A percentile compares a stretch with the other conserved stretches of the same genome.
These are phyloP conservation scores for Muntiacus reevesi DNA, from an alignment of 2,113 vertebrate species.

Conservation along the genomic window DNA sequence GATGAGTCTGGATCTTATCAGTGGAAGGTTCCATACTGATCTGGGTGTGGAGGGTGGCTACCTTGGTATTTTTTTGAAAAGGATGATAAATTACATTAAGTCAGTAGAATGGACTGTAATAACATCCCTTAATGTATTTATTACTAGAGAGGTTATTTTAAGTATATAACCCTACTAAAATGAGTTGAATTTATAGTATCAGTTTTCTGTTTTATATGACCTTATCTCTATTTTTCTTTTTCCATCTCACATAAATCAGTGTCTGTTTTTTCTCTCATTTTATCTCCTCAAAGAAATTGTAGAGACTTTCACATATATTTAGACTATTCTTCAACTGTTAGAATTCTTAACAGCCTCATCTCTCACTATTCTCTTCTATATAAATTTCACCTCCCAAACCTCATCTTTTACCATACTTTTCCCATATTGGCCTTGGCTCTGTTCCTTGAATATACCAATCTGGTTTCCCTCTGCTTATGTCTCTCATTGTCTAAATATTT, in stretches of 20 bases:
- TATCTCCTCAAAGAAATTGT: background rate
- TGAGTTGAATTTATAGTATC: background rate
- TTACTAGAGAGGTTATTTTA: background rate
- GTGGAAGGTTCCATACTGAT: background rate
- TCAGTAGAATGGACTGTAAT: background rate
- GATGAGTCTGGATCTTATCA: background rate
- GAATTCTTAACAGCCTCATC: background rate
- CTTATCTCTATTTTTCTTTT: background rate
- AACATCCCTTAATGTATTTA: slow-evolving; percentile 6
- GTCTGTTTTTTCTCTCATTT: background rate
- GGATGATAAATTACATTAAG: background rate
- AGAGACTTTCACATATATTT: background rate
- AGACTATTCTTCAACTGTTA: background rate
- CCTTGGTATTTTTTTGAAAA: background rate
- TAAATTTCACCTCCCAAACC: background rate
- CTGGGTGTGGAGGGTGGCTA: background rate
- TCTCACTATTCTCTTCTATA: background rate
- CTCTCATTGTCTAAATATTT: background rate
- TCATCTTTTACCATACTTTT: background rate
- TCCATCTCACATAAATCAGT: background rate
- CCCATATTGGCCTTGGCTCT: background rate
- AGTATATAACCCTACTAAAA: background rate
- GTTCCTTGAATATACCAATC: background rate
- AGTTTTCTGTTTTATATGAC: background rate
- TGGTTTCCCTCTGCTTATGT: background rate